Conservation (phyloP, 2,113 vertebrate species). For the Spea multiplicata region DNA sequence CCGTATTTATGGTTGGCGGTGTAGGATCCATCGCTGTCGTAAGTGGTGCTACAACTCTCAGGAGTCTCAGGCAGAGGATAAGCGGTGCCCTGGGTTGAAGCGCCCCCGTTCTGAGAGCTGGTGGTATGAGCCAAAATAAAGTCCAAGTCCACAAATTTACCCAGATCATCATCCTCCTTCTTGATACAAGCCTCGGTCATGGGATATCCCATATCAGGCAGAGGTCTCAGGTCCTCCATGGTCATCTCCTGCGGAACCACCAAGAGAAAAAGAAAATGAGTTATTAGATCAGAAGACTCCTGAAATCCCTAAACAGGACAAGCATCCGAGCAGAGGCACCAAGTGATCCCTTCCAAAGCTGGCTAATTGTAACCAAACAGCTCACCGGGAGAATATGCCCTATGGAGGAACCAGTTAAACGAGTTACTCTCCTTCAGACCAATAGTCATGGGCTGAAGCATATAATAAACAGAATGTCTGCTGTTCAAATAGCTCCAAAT, state of each 20-base stretch:
- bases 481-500: conserved; percentile 1
- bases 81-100: conserved; percentile 47
- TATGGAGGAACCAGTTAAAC: conserved; percentile 3
- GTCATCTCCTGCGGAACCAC: conserved; percentile 57
- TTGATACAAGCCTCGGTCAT: conserved; percentile 63
- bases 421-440: neutral
- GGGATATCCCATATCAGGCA: conserved; percentile 67
- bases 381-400: neutral
- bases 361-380: neutral
- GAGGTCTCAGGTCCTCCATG: conserved; percentile 54
- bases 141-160: conserved; percentile 82
- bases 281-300: neutral
- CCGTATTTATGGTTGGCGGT: conserved; percentile 57
- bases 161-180: conserved; percentile 82
- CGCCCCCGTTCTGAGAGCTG: conserved; percentile 52
- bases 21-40: conserved; percentile 72
- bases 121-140: conserved; percentile 84
- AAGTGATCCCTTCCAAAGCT: neutral
- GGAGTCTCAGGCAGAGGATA: conserved; percentile 85
- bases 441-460: neutral
- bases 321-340: neutral
- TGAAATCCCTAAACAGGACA: neutral
- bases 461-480: neutral
- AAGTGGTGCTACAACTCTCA: conserved; percentile 75
- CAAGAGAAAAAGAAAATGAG: neutral